Base-by-base conservation (phyloP, 2,797 vertebrate species). In the Remorina albescens region DNA sequence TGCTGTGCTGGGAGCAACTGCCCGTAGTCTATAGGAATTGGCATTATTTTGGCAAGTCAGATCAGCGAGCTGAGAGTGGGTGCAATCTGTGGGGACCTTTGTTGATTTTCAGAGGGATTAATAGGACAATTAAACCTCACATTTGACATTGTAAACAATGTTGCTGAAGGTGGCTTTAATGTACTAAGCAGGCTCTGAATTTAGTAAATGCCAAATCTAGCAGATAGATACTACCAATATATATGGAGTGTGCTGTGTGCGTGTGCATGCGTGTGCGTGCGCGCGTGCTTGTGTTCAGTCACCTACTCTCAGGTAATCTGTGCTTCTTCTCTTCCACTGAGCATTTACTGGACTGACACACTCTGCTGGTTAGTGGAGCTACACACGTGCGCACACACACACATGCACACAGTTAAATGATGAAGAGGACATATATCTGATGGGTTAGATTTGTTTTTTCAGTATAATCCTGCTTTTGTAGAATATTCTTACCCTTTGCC, bases 291-390 rank as follows among this genome's bases (percentile, higher is more conserved):
- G 30, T 6, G 73, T 87, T 86, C 84, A 85, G 74, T 89, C 87
- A 87, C 62, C 79, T 63, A 49, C 76, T 82, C 76, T 76, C 59
- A 78, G 67, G 80, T 85, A 72, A 89, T 89, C 89, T 86, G 74
- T 82, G 76, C 75, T 85, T 76, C 76, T 88, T 88, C 80, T 91
- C 88, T 88, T 80, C 56, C 54, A 69, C 56, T 72, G 74, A 80
- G 55, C 76, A 67, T 81, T 82, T 42, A 64, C 55, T 8, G 77
- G 68, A 65, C 42, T 44, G 56, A 84, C 74, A 76, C 80, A 67
- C 79, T 85, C 61, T 46, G 26, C 64, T 78, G 67, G 59, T 63
- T 56, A n/a, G n/a, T n/a, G n/a, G n/a, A n/a, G n/a, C n/a, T 18
- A 42, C 16, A 42, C 60, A n/a, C 59, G 26, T 32, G 47, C 46